These are phyloP conservation scores for Siphonodentalium dalli DNA, from an alignment of 2,888 invertebrate species.

Conservation along the genomic window DNA sequence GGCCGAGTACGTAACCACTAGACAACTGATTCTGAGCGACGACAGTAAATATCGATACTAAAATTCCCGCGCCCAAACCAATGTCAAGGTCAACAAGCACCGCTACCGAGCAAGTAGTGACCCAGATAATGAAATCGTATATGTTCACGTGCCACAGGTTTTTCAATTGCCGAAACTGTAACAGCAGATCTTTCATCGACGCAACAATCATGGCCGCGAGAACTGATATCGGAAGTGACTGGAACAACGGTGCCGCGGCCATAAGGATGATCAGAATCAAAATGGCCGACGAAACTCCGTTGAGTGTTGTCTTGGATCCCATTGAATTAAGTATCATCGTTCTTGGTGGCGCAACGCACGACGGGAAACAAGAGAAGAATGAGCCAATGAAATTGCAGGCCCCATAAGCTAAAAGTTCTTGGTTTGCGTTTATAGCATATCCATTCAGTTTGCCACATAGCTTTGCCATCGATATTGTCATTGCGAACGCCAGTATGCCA, in stretches of 20 bases:
- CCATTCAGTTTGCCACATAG: slow-evolving; percentile 58
- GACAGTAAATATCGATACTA: slow-evolving; percentile 37
- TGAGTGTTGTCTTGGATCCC: slow-evolving; percentile 48
- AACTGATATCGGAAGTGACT: slow-evolving; percentile 54
- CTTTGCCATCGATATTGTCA: slow-evolving; percentile 57
- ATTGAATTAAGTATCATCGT: slow-evolving; percentile 48
- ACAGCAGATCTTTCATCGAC: slow-evolving; percentile 64
- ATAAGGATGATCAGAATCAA: slow-evolving; percentile 56
- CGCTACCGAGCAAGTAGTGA: slow-evolving; percentile 39
- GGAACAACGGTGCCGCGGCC: slow-evolving; percentile 51
- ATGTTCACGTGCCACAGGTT: slow-evolving; percentile 78
- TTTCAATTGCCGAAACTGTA: slow-evolving; percentile 75
- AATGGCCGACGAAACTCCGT: slow-evolving; percentile 43
- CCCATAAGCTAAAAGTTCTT: slow-evolving; percentile 65
- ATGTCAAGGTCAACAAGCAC: slow-evolving; percentile 50
- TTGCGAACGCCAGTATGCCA: slow-evolving; percentile 45
- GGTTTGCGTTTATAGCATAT: slow-evolving; percentile 59
- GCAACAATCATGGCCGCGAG: slow-evolving; percentile 66
- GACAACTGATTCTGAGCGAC: slow-evolving; percentile 38
- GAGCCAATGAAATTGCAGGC: slow-evolving; percentile 55
- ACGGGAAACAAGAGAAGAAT: slow-evolving; percentile 64
- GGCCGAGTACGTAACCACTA: slow-evolving; percentile 21
- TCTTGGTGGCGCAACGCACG: slow-evolving; percentile 58
- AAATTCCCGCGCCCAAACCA: slow-evolving; percentile 50
- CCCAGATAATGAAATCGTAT: slow-evolving; percentile 73